These are phyloP conservation scores for Eclectus roratus DNA, from an alignment of 2,113 vertebrate genomes.

Conservation along the genomic window DNA sequence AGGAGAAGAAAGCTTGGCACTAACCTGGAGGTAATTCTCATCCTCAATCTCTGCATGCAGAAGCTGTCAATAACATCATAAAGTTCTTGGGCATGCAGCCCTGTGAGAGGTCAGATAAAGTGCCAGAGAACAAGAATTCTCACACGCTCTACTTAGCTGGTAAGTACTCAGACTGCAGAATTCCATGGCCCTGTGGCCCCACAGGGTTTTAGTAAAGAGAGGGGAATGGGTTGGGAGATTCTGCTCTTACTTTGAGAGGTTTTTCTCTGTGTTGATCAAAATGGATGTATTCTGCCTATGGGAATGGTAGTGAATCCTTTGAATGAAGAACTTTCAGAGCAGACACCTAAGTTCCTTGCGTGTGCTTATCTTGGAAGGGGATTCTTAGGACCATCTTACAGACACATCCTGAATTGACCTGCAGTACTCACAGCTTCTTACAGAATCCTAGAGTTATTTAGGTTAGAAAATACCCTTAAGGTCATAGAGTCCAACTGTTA, in stretches of 20 bases:
- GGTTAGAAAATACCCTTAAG: not conserved
- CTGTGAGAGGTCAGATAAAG: slow-evolving; percentile 96
- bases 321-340: not conserved
- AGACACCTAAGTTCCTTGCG: not conserved
- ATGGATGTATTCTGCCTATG: not conserved
- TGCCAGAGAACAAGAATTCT: slow-evolving; percentile 96
- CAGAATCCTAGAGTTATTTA: not conserved
- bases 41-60: slow-evolving; percentile 67
- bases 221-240: not conserved
- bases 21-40: not conserved
- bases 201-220: not conserved
- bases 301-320: not conserved
- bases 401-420: not conserved
- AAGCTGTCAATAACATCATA: slow-evolving; percentile 94
- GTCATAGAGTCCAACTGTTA: rapidly evolving
- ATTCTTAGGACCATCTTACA: not conserved
- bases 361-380: not conserved
- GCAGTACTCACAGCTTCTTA: not conserved
- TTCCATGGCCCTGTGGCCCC: rapidly evolving
- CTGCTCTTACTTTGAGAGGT: not conserved
- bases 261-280: not conserved
- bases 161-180: slow-evolving; percentile 45
- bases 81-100: slow-evolving; percentile 98
- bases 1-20: not conserved
- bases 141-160: slow-evolving; percentile 93